Evolutionary conservation across 2,113 vertebrate genomes (phyloP), one percentile per base, ranked within the genome.

Genomic region (Psittacula cyanocephala): DNA sequence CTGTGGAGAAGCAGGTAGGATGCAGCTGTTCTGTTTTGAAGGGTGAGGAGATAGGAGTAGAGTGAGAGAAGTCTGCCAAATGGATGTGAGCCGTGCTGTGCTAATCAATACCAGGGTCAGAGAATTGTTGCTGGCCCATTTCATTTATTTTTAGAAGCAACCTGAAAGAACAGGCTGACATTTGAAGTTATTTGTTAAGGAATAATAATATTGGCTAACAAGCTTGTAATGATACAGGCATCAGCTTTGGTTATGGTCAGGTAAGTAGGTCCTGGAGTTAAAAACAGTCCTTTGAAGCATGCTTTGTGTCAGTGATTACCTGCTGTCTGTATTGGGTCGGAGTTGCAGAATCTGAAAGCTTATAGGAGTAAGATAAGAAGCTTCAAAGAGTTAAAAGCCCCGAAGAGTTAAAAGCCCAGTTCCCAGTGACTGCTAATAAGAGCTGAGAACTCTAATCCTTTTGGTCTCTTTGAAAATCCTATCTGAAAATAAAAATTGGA

Each of bases 401-500:
- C n/a, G n/a, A 37, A 72, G 67, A 95, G 77, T 79, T 97, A 71
- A 84, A 88, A 91, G 69, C 44, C 33, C n/a, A 35, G 19, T 84
- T 94, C 47, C 39, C 11, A 52, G 39, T 7, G 43, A 75, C 88
- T 91, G 71, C 24, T 89, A 84, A 86, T 71, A 89, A 81, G 43
- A 84, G 52, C 77, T 72, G 93, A 91, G 86, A 92, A 70, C 41
- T 43, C 68, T 89, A 88, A 95, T 96, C 91, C 93, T 71, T 71
- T 64, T 88, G 71, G 76, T 88, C 43, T 88, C 83, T 86, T 64
- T 78, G 88, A 78, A 93, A 95, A 91, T 93, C 59, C 64, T 63
- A 41, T 86, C 67, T 85, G 71, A 95, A 96, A 93, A 92, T 89
- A 82, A 95, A 94, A 94, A 90, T 88, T 88, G 86, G 69, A 69